Percentiles rank a stretch among this genome's conserved stretches.
phyloP scores from a whole-genome alignment of 2,888 invertebrate species.

The Thereva unica region DNA sequence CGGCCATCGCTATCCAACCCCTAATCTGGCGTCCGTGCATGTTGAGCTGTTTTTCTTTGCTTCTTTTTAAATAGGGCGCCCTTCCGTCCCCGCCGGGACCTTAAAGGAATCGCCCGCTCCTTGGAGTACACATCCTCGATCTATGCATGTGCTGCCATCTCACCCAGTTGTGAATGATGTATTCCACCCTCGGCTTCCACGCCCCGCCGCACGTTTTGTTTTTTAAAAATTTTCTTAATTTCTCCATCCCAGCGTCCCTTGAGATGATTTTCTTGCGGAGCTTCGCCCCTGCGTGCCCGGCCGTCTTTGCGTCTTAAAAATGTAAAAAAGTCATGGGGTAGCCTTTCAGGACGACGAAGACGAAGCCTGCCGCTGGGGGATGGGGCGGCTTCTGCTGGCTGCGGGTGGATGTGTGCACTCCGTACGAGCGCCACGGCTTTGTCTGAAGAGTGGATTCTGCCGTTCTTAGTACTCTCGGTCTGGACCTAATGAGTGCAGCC shows the following conservation, averaged over 20 bases:
- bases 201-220: conserved; percentile 27
- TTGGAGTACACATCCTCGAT: not conserved
- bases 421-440: conserved; percentile 30
- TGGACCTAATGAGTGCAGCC: conserved; percentile 19
- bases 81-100: conserved; percentile 21
- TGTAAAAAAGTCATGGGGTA: conserved; percentile 11
- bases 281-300: not conserved
- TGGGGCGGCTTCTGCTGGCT: conserved; percentile 2
- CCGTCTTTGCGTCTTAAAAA: conserved; percentile 15
- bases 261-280: conserved; percentile 30
- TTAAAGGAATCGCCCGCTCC: not conserved
- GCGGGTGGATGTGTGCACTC: conserved; percentile 21
- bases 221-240: conserved; percentile 37
- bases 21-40: conserved; percentile 1
- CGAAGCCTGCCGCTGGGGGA: conserved; percentile 12
- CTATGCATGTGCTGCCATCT: conserved; percentile 22
- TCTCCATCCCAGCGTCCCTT: conserved; percentile 27
- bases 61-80: conserved; percentile 35
- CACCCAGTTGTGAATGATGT: conserved; percentile 27
- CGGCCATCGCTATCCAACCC: not conserved
- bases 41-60: conserved; percentile 30
- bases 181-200: conserved; percentile 24
- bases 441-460: conserved; percentile 15
- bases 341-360: conserved; percentile 3
- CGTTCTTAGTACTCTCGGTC: conserved; percentile 12